Percentiles rank a stretch among this genome's conserved stretches.
Evolutionary conservation across 2,888 invertebrate genomes (phyloP).

Genomic region (Agrochola litura): DNA sequence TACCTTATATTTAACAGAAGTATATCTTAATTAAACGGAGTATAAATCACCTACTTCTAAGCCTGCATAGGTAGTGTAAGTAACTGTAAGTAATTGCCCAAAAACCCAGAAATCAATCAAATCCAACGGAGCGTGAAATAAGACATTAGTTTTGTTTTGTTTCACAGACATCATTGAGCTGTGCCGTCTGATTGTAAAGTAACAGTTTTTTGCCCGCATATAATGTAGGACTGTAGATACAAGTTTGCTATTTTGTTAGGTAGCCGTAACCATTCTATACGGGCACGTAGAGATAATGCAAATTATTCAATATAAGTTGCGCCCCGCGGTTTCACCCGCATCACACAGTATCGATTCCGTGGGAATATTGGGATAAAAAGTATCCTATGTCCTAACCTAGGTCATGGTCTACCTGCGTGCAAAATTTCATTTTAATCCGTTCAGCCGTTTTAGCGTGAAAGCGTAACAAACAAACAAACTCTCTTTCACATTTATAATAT

Average conservation of each 20-base stretch:
- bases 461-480: too few species aligned
- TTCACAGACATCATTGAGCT: conserved; percentile 20
- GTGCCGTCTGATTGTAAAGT: conserved; percentile 7
- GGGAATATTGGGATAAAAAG: too few species aligned
- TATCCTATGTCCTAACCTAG: too few species aligned
- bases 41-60: not conserved
- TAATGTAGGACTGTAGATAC: not conserved
- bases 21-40: not conserved
- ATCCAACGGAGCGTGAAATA: conserved; percentile 44
- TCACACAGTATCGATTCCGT: too few species aligned
- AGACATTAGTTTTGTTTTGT: conserved; percentile 47
- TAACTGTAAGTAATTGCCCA: conserved; percentile 42
- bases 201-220: conserved; percentile 15
- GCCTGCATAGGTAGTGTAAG: not conserved
- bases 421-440: too few species aligned
- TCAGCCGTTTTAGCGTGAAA: too few species aligned
- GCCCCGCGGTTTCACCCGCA: too few species aligned
- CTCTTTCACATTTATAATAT: not conserved
- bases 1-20: not conserved
- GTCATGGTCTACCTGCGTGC: too few species aligned
- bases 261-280: conserved; percentile 26
- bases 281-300: conserved; percentile 42
- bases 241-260: conserved; percentile 23
- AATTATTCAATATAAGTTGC: conserved; percentile 13
- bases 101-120: conserved; percentile 61